Evolutionary conservation across 2,797 vertebrate species (phyloP), one percentile per base, ranked within the genome.

Genomic region (Scarus forsteni): DNA sequence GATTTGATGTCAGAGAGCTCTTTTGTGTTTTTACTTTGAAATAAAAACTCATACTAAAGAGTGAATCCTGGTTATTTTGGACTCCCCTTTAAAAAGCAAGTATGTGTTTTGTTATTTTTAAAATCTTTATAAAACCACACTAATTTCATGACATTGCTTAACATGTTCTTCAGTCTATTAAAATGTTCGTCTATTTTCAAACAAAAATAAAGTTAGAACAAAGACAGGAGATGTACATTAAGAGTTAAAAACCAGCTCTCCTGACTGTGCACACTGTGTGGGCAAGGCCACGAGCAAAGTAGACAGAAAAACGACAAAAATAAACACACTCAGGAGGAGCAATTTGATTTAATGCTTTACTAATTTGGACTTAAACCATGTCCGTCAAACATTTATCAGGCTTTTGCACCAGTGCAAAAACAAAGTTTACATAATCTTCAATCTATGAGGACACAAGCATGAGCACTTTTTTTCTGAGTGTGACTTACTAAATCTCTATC

Each of bases 371-470:
- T 66, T 11, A 66, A 78, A 78, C 43, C 70, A 77, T 63, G 58
- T 70, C 52, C 0, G 43, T 57, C 46, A 71, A 81, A 80, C 51
- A 72, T 80, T 83, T 73, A 89, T 88, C 66, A 77, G 65, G 66
- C 50, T 83, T 87, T 89, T 91, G 76, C 86, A 92, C 86, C 86
- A 91, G 83, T 85, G 66, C 85, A 86, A 93, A 88, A 87, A 53
- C 49, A 65, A 65, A 61, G 3, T 0, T 81, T 87, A 80, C 64
- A 81, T 87, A 89, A 90, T 57, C 68, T 87, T 73, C 64, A 75
- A 77, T 87, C 77, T 82, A 57, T 54, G 57, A 81, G 45, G 51
- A 85, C 73, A 69, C 49, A 79, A 83, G 69, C 50, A 73, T 60
- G 81, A 82, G 59, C 58, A 73, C 44, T 66, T 77, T 80, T 58